Evolutionary conservation across 2,888 invertebrate species (phyloP).

Genomic region (Drosophila dives): DNA sequence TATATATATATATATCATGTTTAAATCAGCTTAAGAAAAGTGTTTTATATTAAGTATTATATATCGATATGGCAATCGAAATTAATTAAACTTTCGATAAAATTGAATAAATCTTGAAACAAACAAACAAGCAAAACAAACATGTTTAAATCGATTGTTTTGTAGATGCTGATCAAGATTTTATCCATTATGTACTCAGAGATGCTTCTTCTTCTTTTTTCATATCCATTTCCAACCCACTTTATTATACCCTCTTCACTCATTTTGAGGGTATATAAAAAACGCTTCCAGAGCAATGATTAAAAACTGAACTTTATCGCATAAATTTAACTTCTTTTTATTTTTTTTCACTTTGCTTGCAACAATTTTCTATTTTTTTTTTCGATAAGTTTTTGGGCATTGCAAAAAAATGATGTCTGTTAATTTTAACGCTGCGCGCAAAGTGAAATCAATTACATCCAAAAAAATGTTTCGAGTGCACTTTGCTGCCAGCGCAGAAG

Average conservation of each 20-base stretch:
- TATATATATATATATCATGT: not conserved
- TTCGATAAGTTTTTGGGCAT: slow-evolving; percentile 41
- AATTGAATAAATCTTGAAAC: not conserved
- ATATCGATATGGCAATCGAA: not conserved
- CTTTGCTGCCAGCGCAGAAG: slow-evolving; percentile 45
- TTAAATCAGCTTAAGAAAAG: no score
- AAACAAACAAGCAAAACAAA: no score
- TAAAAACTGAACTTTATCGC: slow-evolving; percentile 29
- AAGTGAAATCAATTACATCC: slow-evolving; percentile 73
- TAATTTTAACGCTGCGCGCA: slow-evolving; percentile 37
- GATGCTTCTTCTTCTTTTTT: not conserved
- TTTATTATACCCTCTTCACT: not conserved
- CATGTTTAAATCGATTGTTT: not conserved
- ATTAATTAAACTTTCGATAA: not conserved
- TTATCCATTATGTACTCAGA: not conserved
- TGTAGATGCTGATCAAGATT: not conserved
- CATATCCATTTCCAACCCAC: not conserved
- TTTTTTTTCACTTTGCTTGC: slow-evolving; percentile 11
- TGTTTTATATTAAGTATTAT: not conserved
- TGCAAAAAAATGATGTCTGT: slow-evolving; percentile 38
- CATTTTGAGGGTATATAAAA: not conserved
- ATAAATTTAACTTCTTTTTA: slow-evolving; percentile 47
- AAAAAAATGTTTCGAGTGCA: slow-evolving; percentile 63
- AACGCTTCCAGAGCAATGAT: slow-evolving; percentile 38
- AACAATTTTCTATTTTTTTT: slow-evolving; percentile 3